Evolutionary conservation across 2,113 vertebrate species (phyloP).

Genomic region (Peromyscus polionotus): DNA sequence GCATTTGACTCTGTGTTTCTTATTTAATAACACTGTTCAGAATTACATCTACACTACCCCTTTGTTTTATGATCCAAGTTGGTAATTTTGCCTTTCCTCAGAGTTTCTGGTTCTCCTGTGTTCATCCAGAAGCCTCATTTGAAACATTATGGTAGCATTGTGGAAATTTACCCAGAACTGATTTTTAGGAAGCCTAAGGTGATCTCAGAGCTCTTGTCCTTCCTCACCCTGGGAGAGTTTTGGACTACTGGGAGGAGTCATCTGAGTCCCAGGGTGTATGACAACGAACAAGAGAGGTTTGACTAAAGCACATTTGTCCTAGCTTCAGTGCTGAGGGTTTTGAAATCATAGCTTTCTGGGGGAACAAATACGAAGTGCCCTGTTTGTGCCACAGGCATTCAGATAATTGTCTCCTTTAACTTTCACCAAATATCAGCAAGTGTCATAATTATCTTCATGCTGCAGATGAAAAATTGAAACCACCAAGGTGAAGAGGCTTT

Average conservation of each 20-base stretch:
- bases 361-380: neutral
- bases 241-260: neutral
- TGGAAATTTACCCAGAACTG: neutral
- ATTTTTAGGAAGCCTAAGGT: neutral
- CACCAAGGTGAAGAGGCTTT: neutral
- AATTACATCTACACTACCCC: neutral
- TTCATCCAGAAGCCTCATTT: neutral
- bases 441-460: neutral
- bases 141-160: neutral
- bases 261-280: neutral
- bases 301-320: neutral
- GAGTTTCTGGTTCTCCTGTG: neutral
- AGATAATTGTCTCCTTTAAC: neutral
- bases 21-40: no score
- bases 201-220: neutral
- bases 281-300: neutral
- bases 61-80: neutral
- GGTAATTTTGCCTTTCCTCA: neutral
- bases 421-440: neutral
- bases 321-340: neutral
- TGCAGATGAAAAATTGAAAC: neutral
- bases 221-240: neutral
- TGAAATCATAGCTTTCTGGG: neutral
- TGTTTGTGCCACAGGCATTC: neutral
- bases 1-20: no score